Conservation (phyloP, 1,140 invertebrate species). For the Phymorhynchus buccinoides region DNA sequence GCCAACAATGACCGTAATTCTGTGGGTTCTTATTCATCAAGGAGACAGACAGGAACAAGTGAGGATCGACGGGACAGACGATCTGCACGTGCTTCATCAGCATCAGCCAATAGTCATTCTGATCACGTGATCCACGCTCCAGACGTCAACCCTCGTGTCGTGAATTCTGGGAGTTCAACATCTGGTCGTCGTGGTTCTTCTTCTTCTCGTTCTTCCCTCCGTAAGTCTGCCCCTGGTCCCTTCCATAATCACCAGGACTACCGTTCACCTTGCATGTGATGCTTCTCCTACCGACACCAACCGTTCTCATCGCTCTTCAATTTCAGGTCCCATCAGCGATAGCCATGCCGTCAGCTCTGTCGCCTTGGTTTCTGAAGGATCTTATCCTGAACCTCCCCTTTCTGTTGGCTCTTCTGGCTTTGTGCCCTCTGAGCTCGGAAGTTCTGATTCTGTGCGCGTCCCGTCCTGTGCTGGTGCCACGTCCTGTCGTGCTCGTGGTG, state of each 20-base stretch:
- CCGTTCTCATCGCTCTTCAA: too few species aligned
- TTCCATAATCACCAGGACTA: neutral
- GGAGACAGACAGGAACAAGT: neutral
- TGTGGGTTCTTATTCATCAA: neutral
- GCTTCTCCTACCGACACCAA: neutral
- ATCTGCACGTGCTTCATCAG: neutral
- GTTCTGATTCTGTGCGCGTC: too few species aligned
- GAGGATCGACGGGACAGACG: neutral
- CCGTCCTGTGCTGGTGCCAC: too few species aligned
- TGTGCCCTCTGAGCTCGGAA: too few species aligned
- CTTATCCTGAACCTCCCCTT: too few species aligned
- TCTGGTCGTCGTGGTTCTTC: neutral
- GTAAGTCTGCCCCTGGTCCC: too few species aligned
- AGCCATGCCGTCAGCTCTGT: too few species aligned
- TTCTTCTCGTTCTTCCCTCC: neutral
- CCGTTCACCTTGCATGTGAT: neutral
- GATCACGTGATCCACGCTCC: neutral
- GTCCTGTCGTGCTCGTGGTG: too few species aligned
- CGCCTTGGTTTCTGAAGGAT: too few species aligned
- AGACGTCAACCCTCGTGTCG: neutral
- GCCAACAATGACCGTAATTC: neutral
- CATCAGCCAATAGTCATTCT: neutral
- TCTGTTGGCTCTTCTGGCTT: too few species aligned
- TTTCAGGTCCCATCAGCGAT: too few species aligned
- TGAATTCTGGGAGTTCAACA: neutral